Conservation (phyloP, 2,113 vertebrate species). For the Apeltes quadracus region DNA sequence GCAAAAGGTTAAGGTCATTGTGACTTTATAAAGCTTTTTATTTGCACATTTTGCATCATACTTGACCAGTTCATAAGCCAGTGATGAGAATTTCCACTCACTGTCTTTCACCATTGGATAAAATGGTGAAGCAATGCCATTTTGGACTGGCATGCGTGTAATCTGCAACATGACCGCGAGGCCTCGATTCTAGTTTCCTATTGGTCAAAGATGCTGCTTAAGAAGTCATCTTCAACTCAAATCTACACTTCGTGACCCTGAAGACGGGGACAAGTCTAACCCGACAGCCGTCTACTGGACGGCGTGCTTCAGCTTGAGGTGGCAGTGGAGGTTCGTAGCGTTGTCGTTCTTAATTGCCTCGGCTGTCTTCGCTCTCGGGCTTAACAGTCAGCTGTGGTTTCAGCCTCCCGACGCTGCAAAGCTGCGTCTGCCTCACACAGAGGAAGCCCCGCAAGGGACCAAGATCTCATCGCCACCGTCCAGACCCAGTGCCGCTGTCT, state of each 20-base stretch:
- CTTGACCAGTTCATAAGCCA: not conserved
- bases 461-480: slow-evolving; percentile 27
- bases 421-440: not conserved
- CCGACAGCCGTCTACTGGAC: not conserved
- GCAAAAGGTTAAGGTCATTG: not conserved
- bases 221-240: not conserved
- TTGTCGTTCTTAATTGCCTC: slow-evolving; percentile 3
- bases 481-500: no score
- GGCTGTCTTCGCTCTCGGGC: not conserved
- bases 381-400: not conserved
- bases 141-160: not conserved
- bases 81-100: not conserved
- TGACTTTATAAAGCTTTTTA: not conserved
- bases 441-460: not conserved
- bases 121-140: not conserved
- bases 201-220: not conserved
- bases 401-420: slow-evolving; percentile 9
- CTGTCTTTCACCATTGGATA: not conserved
- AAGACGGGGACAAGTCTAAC: not conserved
- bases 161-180: not conserved
- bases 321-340: not conserved
- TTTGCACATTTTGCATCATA: not conserved
- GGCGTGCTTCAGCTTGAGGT: slow-evolving; percentile 11
- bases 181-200: not conserved
- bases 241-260: not conserved